Conservation (phyloP, 2,113 vertebrate species). For the Coturnix japonica region DNA sequence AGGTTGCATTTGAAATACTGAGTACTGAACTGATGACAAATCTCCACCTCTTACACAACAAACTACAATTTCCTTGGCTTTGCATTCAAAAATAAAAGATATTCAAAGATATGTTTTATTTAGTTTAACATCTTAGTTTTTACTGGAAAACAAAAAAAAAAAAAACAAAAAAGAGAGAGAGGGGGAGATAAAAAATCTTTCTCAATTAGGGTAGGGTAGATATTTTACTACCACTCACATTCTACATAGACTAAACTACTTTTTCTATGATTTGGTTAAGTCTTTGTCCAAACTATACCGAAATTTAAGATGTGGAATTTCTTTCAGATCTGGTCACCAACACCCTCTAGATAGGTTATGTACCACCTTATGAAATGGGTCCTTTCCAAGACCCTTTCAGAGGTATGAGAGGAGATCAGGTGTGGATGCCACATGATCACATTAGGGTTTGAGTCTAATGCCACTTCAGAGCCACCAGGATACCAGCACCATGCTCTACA, state of each 20-base stretch:
- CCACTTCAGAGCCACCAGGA: neutral
- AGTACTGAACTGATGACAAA: neutral
- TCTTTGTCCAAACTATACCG: neutral
- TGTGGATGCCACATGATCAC: neutral
- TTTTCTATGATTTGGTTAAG: neutral
- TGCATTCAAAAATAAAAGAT: neutral
- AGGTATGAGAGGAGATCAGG: neutral
- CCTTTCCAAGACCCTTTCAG: neutral
- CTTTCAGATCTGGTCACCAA: neutral
- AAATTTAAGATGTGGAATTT: neutral
- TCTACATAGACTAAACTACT: neutral
- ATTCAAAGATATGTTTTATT: neutral
- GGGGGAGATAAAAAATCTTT: neutral
- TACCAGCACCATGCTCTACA: neutral
- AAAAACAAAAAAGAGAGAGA: too few species aligned
- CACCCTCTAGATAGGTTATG: neutral
- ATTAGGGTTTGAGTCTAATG: neutral
- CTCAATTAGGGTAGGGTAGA: fast-evolving
- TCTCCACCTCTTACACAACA: neutral
- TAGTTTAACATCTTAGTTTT: too few species aligned
- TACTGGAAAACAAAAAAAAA: too few species aligned
- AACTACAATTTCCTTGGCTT: neutral
- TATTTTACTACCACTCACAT: neutral
- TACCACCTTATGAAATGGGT: fast-evolving
- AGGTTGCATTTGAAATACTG: neutral